Percentiles rank a stretch among this genome's conserved stretches.
Conservation (phyloP, 2,888 invertebrate species). For the Drosophila vallismaia region DNA sequence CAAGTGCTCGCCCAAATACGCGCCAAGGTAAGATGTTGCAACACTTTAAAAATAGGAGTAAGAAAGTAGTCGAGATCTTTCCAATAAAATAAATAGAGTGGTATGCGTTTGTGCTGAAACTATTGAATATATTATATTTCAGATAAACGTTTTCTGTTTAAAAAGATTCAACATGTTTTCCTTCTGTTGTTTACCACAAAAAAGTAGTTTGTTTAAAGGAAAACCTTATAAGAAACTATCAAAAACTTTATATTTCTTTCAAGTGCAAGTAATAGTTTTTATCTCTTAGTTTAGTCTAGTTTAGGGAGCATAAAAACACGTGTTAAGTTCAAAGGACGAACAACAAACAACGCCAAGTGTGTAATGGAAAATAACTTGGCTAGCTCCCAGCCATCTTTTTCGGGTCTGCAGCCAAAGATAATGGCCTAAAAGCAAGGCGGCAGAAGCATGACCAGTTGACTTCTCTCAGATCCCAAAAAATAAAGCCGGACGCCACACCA, state of each 20-base stretch:
- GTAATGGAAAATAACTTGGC: slow-evolving; percentile 20
- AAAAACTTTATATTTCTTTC: background rate
- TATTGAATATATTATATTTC: background rate
- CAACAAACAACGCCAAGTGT: slow-evolving; percentile 13
- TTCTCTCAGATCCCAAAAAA: slow-evolving; percentile 24
- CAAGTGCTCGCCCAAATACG: slow-evolving; percentile 90
- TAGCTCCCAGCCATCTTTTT: slow-evolving; percentile 1
- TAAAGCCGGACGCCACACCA: slow-evolving; percentile 37
- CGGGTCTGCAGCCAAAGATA: slow-evolving; percentile 18
- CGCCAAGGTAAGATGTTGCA: slow-evolving; percentile 87
- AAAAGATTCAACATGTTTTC: too few relatives aligned
- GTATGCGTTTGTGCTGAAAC: background rate
- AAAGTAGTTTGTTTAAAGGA: too few relatives aligned
- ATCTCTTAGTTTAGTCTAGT: slow-evolving; percentile 10
- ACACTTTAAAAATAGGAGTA: background rate
- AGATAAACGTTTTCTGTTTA: too few relatives aligned
- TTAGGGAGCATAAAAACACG: slow-evolving; percentile 37
- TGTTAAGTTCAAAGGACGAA: slow-evolving; percentile 25
- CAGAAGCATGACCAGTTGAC: slow-evolving; percentile 51
- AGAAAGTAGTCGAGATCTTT: background rate
- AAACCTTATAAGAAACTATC: too few relatives aligned
- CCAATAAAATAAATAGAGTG: background rate
- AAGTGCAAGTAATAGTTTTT: background rate
- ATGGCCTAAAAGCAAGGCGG: slow-evolving; percentile 30
- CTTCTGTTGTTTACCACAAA: too few relatives aligned